These are phyloP conservation scores for Mesorhabditis sp. DNA, from an alignment of 2,888 invertebrate genomes.

Conservation along the genomic window DNA sequence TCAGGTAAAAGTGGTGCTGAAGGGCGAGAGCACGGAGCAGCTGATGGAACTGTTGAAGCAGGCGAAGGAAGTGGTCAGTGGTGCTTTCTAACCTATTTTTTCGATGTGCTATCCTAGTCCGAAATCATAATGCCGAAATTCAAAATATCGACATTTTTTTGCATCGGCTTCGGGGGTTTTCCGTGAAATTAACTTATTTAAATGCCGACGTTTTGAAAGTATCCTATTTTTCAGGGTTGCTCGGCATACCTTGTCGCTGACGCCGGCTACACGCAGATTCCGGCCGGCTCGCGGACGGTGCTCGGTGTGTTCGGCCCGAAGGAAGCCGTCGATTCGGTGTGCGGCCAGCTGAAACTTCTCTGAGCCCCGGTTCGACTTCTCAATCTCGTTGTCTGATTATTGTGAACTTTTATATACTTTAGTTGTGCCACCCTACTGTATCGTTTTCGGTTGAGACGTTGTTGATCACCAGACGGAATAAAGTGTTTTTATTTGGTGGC, in stretches of 20 bases:
- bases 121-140: background rate
- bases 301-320: slow-evolving; percentile 61
- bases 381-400: no score
- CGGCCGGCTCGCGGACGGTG: slow-evolving; percentile 61
- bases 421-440: no score
- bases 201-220: background rate
- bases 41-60: slow-evolving; percentile 61
- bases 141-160: background rate
- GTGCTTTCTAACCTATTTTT: background rate
- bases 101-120: slow-evolving; percentile 3
- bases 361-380: slow-evolving; percentile 15
- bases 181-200: no score
- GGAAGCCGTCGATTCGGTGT: slow-evolving; percentile 59
- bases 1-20: slow-evolving; percentile 49
- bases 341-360: slow-evolving; percentile 60
- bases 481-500: no score
- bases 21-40: slow-evolving; percentile 61
- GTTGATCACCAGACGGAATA: no score
- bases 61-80: slow-evolving; percentile 52
- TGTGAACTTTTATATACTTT: no score
- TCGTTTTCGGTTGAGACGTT: no score
- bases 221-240: slow-evolving; percentile 47
- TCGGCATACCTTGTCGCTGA: slow-evolving; percentile 63
- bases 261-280: slow-evolving; percentile 64
- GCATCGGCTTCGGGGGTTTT: background rate